Evolutionary conservation across 2,797 vertebrate species (phyloP).

Genomic region (Melanogrammus aeglefinus): DNA sequence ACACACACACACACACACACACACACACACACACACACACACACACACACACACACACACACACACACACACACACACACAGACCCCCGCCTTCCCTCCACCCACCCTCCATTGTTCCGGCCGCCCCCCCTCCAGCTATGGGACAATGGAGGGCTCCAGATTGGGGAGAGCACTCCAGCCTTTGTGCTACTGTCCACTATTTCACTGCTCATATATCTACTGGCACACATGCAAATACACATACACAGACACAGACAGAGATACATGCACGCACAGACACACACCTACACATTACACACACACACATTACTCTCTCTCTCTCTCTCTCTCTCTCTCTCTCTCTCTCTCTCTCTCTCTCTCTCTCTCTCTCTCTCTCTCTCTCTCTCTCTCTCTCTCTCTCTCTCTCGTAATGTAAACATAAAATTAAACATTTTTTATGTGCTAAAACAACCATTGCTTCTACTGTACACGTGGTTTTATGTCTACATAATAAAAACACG

Average conservation of each 20-base stretch:
- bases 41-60: too few species aligned
- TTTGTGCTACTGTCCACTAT: constrained; percentile 17
- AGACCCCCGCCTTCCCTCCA: constrained; percentile 13
- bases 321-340: too few species aligned
- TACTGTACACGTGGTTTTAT: too few species aligned
- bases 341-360: too few species aligned
- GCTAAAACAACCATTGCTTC: too few species aligned
- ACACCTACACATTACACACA: too few species aligned
- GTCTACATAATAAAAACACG: too few species aligned
- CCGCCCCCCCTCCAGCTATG: constrained; percentile 56
- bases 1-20: neutral
- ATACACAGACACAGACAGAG: neutral
- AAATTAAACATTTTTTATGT: too few species aligned
- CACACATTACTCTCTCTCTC: too few species aligned
- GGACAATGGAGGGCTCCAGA: constrained; percentile 38
- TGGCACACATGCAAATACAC: neutral
- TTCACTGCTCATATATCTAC: neutral
- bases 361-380: too few species aligned
- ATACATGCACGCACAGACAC: neutral
- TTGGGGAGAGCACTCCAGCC: constrained; percentile 3
- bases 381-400: too few species aligned
- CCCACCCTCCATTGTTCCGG: constrained; percentile 58
- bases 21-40: neutral
- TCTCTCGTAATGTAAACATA: too few species aligned
- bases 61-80: constrained; percentile 2